Evolutionary conservation across 2,797 vertebrate genomes (phyloP).

Genomic region (Diplodus puntazzo): DNA sequence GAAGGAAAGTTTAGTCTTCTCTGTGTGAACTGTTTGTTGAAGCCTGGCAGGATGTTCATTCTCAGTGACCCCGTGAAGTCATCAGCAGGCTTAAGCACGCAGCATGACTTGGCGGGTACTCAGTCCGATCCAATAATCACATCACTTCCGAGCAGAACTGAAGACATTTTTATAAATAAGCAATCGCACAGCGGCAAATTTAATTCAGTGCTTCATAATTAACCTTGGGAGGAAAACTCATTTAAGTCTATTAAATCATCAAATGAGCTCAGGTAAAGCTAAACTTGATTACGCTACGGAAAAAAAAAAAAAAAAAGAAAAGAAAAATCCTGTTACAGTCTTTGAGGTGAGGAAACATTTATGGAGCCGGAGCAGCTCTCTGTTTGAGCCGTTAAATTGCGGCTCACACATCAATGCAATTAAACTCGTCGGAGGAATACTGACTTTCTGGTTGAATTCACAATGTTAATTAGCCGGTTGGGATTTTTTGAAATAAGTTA

Average conservation of each 20-base stretch:
- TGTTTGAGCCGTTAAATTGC: constrained; percentile 83
- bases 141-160: constrained; percentile 63
- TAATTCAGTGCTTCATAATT: constrained; percentile 87
- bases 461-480: constrained; percentile 86
- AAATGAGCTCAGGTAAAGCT: constrained; percentile 86
- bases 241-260: constrained; percentile 87
- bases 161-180: constrained; percentile 80
- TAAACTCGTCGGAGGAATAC: constrained; percentile 81
- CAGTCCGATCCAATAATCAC: constrained; percentile 63
- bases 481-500: constrained; percentile 83
- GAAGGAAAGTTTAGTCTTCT: neutral
- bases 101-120: constrained; percentile 44
- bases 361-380: constrained; percentile 79
- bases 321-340: constrained; percentile 66
- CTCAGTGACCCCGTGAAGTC: constrained; percentile 56
- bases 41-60: constrained; percentile 27
- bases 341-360: constrained; percentile 80
- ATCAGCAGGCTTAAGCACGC: constrained; percentile 43
- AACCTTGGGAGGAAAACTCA: constrained; percentile 83
- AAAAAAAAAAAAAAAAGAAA: constrained; percentile 25
- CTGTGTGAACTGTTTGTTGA: constrained; percentile 3
- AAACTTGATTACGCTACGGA: constrained; percentile 78
- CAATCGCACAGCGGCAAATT: constrained; percentile 84
- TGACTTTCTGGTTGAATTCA: constrained; percentile 87
- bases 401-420: constrained; percentile 78